These are phyloP conservation scores for Aphaenogaster rudis DNA, from an alignment of 1,140 invertebrate genomes.

Conservation along the genomic window DNA sequence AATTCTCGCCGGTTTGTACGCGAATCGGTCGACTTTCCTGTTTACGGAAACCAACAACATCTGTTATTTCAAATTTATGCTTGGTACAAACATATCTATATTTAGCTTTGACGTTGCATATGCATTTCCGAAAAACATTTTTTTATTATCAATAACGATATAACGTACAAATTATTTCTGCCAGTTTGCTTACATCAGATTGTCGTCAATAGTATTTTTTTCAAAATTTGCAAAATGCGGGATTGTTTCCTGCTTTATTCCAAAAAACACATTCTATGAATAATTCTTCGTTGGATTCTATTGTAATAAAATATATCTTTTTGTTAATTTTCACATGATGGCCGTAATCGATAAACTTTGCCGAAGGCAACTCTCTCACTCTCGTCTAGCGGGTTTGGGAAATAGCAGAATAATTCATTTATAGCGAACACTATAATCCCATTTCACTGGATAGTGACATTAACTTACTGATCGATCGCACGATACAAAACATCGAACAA, in stretches of 20 bases:
- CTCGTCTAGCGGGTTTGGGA: constrained; percentile 11
- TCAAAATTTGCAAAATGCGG: neutral
- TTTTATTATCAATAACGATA: constrained; percentile 14
- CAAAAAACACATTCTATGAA: neutral
- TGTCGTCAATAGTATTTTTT: constrained; percentile 13
- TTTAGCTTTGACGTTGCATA: constrained; percentile 41
- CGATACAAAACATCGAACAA: constrained; percentile 43
- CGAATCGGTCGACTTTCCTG: constrained; percentile 54
- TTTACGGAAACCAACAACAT: constrained; percentile 58
- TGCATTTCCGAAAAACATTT: constrained; percentile 42
- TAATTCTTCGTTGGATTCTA: neutral
- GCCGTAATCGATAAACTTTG: constrained; percentile 26
- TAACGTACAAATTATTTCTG: neutral
- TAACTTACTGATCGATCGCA: constrained; percentile 46
- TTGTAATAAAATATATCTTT: constrained; percentile 30
- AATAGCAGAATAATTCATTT: constrained; percentile 59
- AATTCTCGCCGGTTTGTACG: constrained; percentile 54
- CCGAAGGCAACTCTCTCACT: constrained; percentile 16
- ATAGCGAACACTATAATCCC: constrained; percentile 47
- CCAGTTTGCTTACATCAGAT: constrained; percentile 30
- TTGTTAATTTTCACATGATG: neutral
- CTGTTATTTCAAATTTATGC: constrained; percentile 62
- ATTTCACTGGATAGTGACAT: constrained; percentile 39
- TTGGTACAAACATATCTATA: constrained; percentile 39
- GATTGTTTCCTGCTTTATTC: neutral